Evolutionary conservation across 2,888 invertebrate species (phyloP).

Genomic region (Sinohyriopsis cumingii): DNA sequence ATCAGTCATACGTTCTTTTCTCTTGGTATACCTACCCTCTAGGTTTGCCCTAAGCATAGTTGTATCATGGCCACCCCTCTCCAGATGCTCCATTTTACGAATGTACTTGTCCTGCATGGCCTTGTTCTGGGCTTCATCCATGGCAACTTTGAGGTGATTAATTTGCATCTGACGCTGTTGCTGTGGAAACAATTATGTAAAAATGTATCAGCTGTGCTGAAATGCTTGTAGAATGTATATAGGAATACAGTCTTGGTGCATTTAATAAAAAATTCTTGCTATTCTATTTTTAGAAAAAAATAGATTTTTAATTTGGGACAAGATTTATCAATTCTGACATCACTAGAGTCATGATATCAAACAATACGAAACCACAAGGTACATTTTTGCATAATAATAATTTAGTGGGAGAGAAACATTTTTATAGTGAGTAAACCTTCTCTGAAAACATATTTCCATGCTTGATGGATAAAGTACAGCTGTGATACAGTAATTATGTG

Average conservation of each 20-base stretch:
- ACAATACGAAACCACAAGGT: too few species aligned
- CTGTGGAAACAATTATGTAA: constrained; percentile 69
- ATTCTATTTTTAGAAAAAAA: too few species aligned
- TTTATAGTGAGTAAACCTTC: too few species aligned
- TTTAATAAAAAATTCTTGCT: too few species aligned
- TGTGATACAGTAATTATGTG: too few species aligned
- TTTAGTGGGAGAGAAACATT: too few species aligned
- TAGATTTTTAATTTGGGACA: too few species aligned
- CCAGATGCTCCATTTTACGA: constrained; percentile 62
- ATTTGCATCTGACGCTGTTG: constrained; percentile 82
- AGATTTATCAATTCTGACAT: neutral
- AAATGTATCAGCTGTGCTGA: neutral
- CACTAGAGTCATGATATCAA: neutral
- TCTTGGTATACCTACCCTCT: constrained; percentile 50
- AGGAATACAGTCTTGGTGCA: neutral
- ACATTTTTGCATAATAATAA: too few species aligned
- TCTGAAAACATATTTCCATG: too few species aligned
- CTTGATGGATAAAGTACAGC: too few species aligned
- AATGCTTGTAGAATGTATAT: neutral
- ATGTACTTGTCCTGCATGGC: constrained; percentile 64
- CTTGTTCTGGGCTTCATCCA: constrained; percentile 80
- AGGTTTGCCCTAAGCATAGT: constrained; percentile 59
- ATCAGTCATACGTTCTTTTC: neutral
- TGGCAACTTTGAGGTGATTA: constrained; percentile 83
- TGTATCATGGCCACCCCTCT: constrained; percentile 67